Base-by-base conservation (phyloP, 2,888 invertebrate genomes). In the Melanotus villosus region DNA sequence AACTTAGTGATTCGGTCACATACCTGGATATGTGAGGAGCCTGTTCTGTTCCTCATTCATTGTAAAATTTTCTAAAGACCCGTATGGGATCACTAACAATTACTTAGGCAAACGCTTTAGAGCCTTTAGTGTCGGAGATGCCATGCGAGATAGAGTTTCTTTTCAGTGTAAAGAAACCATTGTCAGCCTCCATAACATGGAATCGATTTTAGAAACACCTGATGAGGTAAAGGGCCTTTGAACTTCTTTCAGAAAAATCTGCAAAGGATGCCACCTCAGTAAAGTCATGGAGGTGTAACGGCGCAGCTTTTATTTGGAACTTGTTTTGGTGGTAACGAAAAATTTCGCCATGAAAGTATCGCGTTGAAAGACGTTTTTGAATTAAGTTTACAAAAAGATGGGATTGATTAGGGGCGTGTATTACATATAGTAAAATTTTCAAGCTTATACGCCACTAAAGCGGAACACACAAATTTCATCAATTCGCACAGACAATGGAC, bases 401-500 rank as follows among this genome's bases (percentile, higher is more conserved):
- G 6, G 30, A 16, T 50, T 50, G 30, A 50, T 50, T 21, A 16
- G 30, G 16, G 16, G 16, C 21, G 9, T 21, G 38, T 7, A n/a
- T 19, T 34, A 1, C 1, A 18, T 47, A 47, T 60, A 52, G 56
- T 52, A 45, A 47, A 23, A 70, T 75, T 75, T 75, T 76, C 71
- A 65, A 67, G 45, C 65, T 63, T 67, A 60, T 58, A 56, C 69
- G 68, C 70, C 73, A 70, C 71, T 72, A 70, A 73, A 77, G 77
- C 74, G 74, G 71, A 78, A 77, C 76, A 72, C 74, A 75, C 75
- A 77, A 78, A 79, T 78, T 79, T 76, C 75, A 76, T 78, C 78
- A 78, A 75, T 76, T 78, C 76, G 75, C 74, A 74, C 74, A 76
- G 74, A 79, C 78, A 79, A 78, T 78, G 65, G 73, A 62, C 68